phyloP scores from a whole-genome alignment of 2,888 invertebrate species.

The Orthonychiurus folsomi region DNA sequence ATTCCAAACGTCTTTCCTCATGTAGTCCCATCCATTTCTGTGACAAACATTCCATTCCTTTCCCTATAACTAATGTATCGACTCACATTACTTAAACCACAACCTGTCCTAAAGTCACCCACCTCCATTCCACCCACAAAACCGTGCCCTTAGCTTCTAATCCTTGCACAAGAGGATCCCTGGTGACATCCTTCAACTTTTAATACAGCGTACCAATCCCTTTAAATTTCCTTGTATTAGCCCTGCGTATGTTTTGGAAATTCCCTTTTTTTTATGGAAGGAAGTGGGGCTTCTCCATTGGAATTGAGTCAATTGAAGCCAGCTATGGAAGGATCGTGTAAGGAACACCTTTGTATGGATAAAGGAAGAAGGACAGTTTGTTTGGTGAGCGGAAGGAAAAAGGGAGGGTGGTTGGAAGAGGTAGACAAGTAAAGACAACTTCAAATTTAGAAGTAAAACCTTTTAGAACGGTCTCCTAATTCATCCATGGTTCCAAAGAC shows the following conservation, averaged over 20 bases:
- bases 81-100: background rate
- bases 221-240: background rate
- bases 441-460: slow-evolving; percentile 9
- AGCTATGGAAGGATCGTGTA: background rate
- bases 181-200: too few species aligned
- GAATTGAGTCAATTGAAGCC: background rate
- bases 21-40: background rate
- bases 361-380: too few species aligned
- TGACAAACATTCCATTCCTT: background rate
- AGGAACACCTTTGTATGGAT: too few species aligned
- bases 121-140: background rate
- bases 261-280: too few species aligned
- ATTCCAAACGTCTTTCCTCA: too few species aligned
- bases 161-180: too few species aligned
- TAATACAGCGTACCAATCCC: background rate
- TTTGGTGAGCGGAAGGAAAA: too few species aligned
- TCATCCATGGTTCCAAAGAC: background rate
- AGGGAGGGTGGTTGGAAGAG: too few species aligned
- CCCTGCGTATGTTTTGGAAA: background rate
- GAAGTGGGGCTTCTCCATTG: background rate
- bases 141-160: background rate
- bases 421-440: too few species aligned
- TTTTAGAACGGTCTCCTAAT: background rate
- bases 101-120: background rate
- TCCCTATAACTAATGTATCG: background rate